Evolutionary conservation across 2,797 vertebrate genomes (phyloP).

Genomic region (Semotilus atromaculatus): DNA sequence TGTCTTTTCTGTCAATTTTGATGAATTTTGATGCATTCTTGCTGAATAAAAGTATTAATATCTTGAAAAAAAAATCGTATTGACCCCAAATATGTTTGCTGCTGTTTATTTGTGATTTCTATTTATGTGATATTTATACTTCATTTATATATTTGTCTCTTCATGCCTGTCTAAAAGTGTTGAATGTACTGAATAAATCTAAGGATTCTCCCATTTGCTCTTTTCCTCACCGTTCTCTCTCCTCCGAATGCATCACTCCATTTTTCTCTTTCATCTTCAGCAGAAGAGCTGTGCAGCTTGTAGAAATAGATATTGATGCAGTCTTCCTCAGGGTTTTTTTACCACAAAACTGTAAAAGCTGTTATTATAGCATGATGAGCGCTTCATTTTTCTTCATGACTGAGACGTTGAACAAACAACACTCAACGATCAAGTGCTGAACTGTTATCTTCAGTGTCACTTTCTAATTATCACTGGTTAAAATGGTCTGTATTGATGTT

Average conservation of each 20-base stretch:
- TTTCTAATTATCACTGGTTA: constrained; percentile 1
- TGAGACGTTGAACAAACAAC: constrained; percentile 3
- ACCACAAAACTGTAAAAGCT: constrained; percentile 22
- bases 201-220: constrained; percentile 24
- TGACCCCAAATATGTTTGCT: neutral
- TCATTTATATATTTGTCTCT: neutral
- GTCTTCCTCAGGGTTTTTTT: constrained; percentile 25
- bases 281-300: constrained; percentile 25
- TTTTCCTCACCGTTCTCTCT: constrained; percentile 6
- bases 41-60: neutral
- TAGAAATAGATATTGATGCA: constrained; percentile 39
- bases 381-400: constrained; percentile 19
- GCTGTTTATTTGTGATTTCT: neutral
- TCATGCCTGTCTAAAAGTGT: constrained; percentile 18
- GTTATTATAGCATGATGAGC: constrained; percentile 14
- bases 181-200: constrained; percentile 18
- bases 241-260: neutral
- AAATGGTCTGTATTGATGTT: neutral
- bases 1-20: neutral
- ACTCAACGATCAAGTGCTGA: neutral
- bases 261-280: constrained; percentile 33
- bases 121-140: neutral
- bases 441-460: neutral
- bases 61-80: neutral
- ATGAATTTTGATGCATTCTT: neutral